Conservation (phyloP, 2,888 invertebrate species). For the Trichogramma dendrolimi region DNA sequence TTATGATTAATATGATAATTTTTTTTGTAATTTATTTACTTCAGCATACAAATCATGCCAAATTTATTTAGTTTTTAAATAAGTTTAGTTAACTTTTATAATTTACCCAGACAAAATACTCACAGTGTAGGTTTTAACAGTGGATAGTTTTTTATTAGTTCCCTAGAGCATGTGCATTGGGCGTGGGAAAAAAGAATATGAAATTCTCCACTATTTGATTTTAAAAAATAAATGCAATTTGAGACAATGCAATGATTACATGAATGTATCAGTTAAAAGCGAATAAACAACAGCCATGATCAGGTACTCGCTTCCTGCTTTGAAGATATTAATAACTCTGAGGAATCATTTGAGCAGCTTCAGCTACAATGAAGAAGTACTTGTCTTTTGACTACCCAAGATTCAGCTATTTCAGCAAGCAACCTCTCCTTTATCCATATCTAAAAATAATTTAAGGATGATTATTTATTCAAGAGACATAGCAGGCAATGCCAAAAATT, state of each 20-base stretch:
- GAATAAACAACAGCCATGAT: slow-evolving; percentile 75
- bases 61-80: slow-evolving; percentile 9
- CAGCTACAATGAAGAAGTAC: slow-evolving; percentile 89
- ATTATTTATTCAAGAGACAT: background rate
- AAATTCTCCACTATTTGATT: no score
- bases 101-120: no score
- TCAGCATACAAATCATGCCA: no score
- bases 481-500: slow-evolving; percentile 37
- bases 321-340: slow-evolving; percentile 95
- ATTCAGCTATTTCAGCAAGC: slow-evolving; percentile 96
- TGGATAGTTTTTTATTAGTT: no score
- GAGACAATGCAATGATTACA: slow-evolving; percentile 15
- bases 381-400: slow-evolving; percentile 94
- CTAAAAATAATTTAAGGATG: no score
- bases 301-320: slow-evolving; percentile 79
- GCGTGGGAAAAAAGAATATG: no score
- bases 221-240: slow-evolving; percentile 17
- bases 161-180: no score
- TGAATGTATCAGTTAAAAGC: slow-evolving; percentile 14
- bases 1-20: slow-evolving; percentile 9
- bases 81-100: no score
- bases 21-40: no score
- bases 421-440: slow-evolving; percentile 83
- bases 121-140: no score
- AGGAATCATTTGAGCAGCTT: slow-evolving; percentile 99